These are phyloP conservation scores for Gallinago jamesoni DNA, from an alignment of 2,113 vertebrate genomes.

Conservation along the genomic window DNA sequence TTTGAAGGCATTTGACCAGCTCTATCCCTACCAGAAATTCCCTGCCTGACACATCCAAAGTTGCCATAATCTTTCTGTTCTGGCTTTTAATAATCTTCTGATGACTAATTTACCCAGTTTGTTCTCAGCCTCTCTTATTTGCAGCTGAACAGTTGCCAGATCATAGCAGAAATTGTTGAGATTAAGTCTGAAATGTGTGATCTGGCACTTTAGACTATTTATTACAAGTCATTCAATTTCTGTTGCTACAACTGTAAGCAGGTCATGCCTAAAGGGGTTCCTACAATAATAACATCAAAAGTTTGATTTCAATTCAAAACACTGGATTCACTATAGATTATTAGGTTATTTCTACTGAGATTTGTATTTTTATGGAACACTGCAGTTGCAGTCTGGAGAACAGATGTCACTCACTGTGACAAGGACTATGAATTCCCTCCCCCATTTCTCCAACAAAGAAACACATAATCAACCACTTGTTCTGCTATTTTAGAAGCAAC, in stretches of 20 bases:
- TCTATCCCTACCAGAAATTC: neutral
- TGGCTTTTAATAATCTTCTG: neutral
- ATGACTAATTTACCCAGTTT: neutral
- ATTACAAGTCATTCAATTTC: neutral
- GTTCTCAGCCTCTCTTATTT: neutral
- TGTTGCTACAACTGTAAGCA: neutral
- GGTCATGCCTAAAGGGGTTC: neutral
- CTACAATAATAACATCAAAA: neutral
- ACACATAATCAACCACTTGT: neutral
- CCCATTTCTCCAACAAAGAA: neutral
- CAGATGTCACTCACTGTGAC: neutral
- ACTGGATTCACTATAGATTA: neutral
- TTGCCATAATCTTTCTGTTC: neutral
- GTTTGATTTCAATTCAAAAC: neutral
- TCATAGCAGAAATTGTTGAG: neutral
- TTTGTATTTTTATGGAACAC: neutral
- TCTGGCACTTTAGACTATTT: neutral
- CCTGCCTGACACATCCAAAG: neutral
- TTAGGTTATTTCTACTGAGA: conserved; percentile 6
- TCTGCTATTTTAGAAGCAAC: neutral
- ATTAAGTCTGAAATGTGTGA: neutral
- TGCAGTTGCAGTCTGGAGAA: neutral
- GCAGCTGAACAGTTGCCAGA: neutral
- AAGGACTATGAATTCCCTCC: neutral
- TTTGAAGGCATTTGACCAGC: neutral